Evolutionary conservation across 2,113 vertebrate genomes (phyloP).

Genomic region (Quiscalus mexicanus): DNA sequence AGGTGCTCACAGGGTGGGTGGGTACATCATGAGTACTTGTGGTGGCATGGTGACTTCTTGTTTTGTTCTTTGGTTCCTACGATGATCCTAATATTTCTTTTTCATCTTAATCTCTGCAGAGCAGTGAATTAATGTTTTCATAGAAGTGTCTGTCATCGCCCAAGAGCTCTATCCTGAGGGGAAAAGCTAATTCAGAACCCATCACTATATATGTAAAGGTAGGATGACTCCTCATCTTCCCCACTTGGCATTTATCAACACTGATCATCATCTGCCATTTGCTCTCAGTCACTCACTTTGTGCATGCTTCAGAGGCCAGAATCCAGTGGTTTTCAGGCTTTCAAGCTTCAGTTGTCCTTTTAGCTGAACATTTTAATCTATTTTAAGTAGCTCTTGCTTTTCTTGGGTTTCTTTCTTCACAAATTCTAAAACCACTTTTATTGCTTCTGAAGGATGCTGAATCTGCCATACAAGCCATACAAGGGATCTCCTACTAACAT

Average conservation of each 20-base stretch:
- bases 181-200: slow-evolving; percentile 50
- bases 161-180: slow-evolving; percentile 43
- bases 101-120: slow-evolving; percentile 40
- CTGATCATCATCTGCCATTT: background rate
- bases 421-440: background rate
- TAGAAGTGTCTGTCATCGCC: slow-evolving; percentile 18
- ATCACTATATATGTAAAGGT: background rate
- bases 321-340: background rate
- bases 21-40: background rate
- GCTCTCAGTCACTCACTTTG: background rate
- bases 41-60: slow-evolving; percentile 17
- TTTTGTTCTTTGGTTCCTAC: slow-evolving; percentile 35
- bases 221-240: background rate
- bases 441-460: background rate
- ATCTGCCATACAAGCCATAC: background rate
- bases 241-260: background rate
- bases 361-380: background rate
- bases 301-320: background rate
- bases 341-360: background rate
- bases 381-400: background rate
- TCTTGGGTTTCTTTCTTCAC: background rate
- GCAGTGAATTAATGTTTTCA: slow-evolving; percentile 57
- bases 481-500: background rate
- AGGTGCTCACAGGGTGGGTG: background rate
- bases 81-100: slow-evolving; percentile 41